Evolutionary conservation across 2,797 vertebrate species (phyloP).

Genomic region (Cossypha dichroa): DNA sequence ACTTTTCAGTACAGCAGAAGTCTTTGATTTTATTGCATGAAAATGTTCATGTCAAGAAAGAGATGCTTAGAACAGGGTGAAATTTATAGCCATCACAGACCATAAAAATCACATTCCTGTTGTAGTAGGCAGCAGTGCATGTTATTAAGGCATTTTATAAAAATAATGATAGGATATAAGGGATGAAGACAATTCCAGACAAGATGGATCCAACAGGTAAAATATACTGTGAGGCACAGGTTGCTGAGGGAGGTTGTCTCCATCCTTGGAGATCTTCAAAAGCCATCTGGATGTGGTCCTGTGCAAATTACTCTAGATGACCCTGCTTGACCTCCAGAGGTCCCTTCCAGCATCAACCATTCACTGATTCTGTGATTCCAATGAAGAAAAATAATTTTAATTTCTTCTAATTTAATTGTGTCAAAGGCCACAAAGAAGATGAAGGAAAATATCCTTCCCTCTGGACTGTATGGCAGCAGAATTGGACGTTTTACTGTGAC

Average conservation of each 20-base stretch:
- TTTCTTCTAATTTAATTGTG: neutral
- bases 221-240: neutral
- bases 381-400: neutral
- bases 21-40: neutral
- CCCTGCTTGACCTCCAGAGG: neutral
- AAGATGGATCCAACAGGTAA: neutral
- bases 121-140: neutral
- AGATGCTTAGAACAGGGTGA: neutral
- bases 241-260: neutral
- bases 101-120: neutral
- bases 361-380: neutral
- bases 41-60: neutral
- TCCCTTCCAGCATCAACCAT: neutral
- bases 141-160: constrained; percentile 22
- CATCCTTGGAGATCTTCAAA: neutral
- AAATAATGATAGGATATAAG: neutral
- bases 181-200: neutral
- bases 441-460: neutral
- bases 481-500: neutral
- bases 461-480: neutral
- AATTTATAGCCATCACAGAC: neutral
- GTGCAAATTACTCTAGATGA: neutral
- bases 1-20: neutral
- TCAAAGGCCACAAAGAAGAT: neutral
- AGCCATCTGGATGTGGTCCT: neutral